These are phyloP conservation scores for Caenorhabditis sp. DNA, from an alignment of 2,888 invertebrate species.

Conservation along the genomic window DNA sequence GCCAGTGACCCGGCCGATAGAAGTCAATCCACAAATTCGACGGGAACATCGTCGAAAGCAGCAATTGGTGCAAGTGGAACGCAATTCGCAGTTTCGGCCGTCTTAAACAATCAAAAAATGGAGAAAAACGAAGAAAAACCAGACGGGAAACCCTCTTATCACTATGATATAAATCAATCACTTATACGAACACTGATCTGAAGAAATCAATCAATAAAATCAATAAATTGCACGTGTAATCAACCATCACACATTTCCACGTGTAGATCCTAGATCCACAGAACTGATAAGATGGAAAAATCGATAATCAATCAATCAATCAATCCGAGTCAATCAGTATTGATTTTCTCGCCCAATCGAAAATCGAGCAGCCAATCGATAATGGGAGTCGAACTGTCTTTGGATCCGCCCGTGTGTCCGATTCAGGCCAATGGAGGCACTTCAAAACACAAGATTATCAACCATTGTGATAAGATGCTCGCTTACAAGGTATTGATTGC, in stretches of 20 bases:
- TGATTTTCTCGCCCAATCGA: too few species aligned
- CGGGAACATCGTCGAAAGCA: conserved; percentile 28
- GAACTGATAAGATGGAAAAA: too few species aligned
- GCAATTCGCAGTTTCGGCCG: background rate
- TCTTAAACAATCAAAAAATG: too few species aligned
- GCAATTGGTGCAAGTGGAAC: conserved; percentile 2
- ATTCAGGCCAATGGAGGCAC: conserved; percentile 75
- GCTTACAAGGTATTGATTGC: conserved; percentile 78
- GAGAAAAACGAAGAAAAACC: too few species aligned
- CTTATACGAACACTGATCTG: background rate
- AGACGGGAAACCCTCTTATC: too few species aligned
- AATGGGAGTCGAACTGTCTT: conserved; percentile 63
- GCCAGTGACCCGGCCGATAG: conserved; percentile 37
- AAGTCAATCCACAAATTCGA: background rate
- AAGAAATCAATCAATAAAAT: too few species aligned
- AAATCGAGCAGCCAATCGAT: too few species aligned
- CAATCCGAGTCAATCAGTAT: background rate
- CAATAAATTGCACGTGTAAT: too few species aligned
- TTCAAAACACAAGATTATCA: conserved; percentile 75
- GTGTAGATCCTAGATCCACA: too few species aligned
- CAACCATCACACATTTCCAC: too few species aligned
- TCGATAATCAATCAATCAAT: too few species aligned
- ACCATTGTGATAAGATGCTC: conserved; percentile 71
- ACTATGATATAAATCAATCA: too few species aligned
- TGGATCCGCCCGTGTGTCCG: conserved; percentile 73